phyloP scores from a whole-genome alignment of 1,140 invertebrate genomes.

The Nomia melanderi region DNA sequence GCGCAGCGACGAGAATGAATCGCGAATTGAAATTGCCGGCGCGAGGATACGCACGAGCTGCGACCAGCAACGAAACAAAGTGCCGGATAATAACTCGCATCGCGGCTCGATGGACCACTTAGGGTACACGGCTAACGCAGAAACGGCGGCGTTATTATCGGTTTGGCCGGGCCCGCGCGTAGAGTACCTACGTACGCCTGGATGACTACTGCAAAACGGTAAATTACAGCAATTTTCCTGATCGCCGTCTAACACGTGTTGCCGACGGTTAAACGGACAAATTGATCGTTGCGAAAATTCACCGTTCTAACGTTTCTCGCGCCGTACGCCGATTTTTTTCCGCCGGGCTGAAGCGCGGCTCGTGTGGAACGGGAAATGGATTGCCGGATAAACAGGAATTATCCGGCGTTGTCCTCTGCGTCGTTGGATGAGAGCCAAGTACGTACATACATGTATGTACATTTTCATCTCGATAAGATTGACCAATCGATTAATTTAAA shows the following conservation, averaged over 20 bases:
- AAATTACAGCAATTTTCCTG: slow-evolving; percentile 61
- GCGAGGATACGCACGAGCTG: neutral
- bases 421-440: too few species aligned
- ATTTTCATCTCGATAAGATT: too few species aligned
- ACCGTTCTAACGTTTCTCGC: slow-evolving; percentile 61
- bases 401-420: neutral
- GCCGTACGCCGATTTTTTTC: slow-evolving; percentile 16
- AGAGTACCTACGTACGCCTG: slow-evolving; percentile 50
- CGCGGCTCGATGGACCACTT: slow-evolving; percentile 47
- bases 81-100: slow-evolving; percentile 42
- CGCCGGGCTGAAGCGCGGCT: neutral
- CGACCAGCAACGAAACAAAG: slow-evolving; percentile 22
- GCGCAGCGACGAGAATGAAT: slow-evolving; percentile 5
- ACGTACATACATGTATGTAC: too few species aligned
- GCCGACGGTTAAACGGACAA: slow-evolving; percentile 54
- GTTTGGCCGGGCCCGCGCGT: slow-evolving; percentile 44
- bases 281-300: slow-evolving; percentile 66
- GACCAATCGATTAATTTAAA: too few species aligned
- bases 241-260: slow-evolving; percentile 63
- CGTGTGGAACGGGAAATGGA: slow-evolving; percentile 31
- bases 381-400: slow-evolving; percentile 40
- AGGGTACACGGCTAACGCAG: slow-evolving; percentile 23
- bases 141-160: slow-evolving; percentile 57
- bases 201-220: slow-evolving; percentile 62
- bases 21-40: slow-evolving; percentile 16